A percentile compares a stretch with the other conserved stretches of the same genome.
These are phyloP conservation scores for Platyscapa corneri DNA, from an alignment of 1,140 invertebrate species.

Conservation along the genomic window DNA sequence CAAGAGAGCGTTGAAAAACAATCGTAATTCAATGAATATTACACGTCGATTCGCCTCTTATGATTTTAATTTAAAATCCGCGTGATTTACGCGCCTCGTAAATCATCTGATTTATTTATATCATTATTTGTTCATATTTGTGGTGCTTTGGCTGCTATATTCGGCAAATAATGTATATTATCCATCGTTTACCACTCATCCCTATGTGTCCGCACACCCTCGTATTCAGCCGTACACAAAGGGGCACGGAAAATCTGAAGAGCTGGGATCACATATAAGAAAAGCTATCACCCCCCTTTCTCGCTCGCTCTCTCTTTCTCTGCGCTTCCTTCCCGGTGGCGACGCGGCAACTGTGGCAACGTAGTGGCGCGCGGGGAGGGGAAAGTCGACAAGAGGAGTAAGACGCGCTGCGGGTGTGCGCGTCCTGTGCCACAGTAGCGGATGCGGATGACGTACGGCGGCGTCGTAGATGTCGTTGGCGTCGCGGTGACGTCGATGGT, in stretches of 20 bases:
- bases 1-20: neutral
- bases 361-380: neutral
- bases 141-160: neutral
- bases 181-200: neutral
- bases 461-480: slow-evolving; percentile 2
- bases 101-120: neutral
- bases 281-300: slow-evolving; percentile 6
- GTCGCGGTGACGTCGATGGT: neutral
- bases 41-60: neutral
- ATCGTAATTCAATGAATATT: neutral
- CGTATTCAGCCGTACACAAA: neutral
- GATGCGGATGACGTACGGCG: slow-evolving; percentile 1
- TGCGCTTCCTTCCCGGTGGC: neutral
- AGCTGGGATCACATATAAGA: slow-evolving; percentile 11
- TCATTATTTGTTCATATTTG: neutral
- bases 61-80: neutral
- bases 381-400: neutral
- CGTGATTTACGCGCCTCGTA: neutral
- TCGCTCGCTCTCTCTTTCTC: neutral
- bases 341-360: too few relatives aligned
- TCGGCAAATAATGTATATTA: slow-evolving; percentile 5
- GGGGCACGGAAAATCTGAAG: slow-evolving; percentile 21
- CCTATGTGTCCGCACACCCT: neutral
- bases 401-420: slow-evolving; percentile 1
- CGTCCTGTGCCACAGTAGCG: neutral